Base-by-base conservation (phyloP, 2,113 vertebrate species). In the Neolamprologus cancellatus region DNA sequence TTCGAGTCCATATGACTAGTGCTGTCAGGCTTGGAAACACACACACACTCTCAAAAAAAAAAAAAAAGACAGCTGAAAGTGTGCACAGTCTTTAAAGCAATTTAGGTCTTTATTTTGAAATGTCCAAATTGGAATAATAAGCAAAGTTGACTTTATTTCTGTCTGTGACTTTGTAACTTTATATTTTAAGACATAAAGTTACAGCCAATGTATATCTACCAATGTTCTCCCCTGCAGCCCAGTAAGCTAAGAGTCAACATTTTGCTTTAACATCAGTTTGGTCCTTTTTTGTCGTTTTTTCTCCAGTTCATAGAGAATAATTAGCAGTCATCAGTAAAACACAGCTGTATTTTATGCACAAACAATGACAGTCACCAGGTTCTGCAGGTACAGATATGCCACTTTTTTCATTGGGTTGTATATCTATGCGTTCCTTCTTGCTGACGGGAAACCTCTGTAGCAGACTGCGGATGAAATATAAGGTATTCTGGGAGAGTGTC, bases 381-480 rank as follows among this genome's bases (percentile, higher is more conserved):
- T 97, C 96, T 84, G 96, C 53, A 83, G 95, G 89, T 88, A 91
- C 87, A 3, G 94, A 86, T 86, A 90, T 89, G 87, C 94, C 95
- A 87, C 95, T 96, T 85, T 96, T 97, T 2, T 82, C 96, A 91
- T 94, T 96, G 12, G 96, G 97, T 59, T 97, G 95, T 91, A 98
- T 95, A 59, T 99, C 97, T 8, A 92, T 91, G 41, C 95, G 96
- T 44, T 98, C 98, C 94, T 97, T 98, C 90, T 90, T 97, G 78
- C 96, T 98, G 83, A 97, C 91, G 13, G 98, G 98, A 93, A 97
- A 98, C 90, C 95, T 96, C 66, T 96, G 96, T 85, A 99, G 96
- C 52, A 99, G 96, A 89, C 87, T 97, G 61, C 78, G 84, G 74
- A 98, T 53, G 61, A 92, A 84, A 30, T 95, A 94, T 61, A 96